These are phyloP conservation scores for Artibeus jamaicensis DNA, from an alignment of 2,797 vertebrate genomes.

Conservation along the genomic window DNA sequence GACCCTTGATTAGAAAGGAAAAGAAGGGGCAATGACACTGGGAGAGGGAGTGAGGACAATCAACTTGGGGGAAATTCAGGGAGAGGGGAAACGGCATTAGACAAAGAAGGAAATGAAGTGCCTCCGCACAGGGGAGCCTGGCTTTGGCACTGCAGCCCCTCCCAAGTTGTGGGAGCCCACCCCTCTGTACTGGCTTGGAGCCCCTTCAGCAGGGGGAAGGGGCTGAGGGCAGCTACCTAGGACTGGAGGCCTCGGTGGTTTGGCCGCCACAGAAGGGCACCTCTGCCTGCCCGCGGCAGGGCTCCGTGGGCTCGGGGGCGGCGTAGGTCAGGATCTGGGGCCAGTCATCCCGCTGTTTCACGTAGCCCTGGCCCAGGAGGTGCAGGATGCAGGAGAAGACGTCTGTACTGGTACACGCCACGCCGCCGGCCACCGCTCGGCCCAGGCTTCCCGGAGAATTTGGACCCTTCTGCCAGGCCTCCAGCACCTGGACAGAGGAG, in stretches of 20 bases:
- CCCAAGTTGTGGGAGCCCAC: neutral
- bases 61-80: neutral
- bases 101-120: neutral
- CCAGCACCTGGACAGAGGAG: conserved; percentile 85
- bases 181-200: neutral
- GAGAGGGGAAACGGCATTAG: neutral
- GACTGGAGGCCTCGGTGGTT: conserved; percentile 58
- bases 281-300: conserved; percentile 92
- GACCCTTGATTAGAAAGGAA: neutral
- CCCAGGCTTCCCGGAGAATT: conserved; percentile 74
- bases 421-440: conserved; percentile 70
- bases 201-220: neutral
- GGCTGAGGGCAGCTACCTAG: conserved; percentile 83
- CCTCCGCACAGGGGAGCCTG: neutral
- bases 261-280: conserved; percentile 83
- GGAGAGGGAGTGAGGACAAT: neutral
- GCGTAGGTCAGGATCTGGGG: conserved; percentile 92
- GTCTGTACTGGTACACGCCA: conserved; percentile 90
- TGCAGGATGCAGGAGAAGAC: conserved; percentile 95
- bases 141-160: neutral
- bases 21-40: neutral
- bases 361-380: conserved; percentile 91
- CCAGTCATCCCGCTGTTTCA: conserved; percentile 89
- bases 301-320: conserved; percentile 87
- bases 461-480: conserved; percentile 87